phyloP scores from a whole-genome alignment of 2,888 invertebrate species.

The Drosophila paracracens region DNA sequence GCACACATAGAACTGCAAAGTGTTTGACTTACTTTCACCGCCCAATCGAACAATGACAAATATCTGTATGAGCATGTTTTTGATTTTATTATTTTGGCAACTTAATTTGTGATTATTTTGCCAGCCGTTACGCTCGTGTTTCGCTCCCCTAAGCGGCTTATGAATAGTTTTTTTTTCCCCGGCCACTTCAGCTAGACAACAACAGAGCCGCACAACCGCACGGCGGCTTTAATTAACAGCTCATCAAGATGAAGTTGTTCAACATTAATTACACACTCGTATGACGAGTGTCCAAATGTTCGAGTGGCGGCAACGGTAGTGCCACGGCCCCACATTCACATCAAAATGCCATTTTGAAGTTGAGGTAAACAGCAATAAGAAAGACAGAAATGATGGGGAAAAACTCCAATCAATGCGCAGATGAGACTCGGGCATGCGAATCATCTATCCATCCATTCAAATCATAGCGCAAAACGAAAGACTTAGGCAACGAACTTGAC shows the following conservation, averaged over 20 bases:
- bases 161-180: conserved; percentile 3
- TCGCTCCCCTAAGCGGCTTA: conserved; percentile 73
- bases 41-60: conserved; percentile 58
- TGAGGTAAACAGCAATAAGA: conserved; percentile 44
- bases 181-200: conserved; percentile 24
- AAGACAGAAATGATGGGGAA: conserved; percentile 6
- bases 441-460: conserved; percentile 57
- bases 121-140: conserved; percentile 62
- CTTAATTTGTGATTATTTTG: conserved; percentile 59
- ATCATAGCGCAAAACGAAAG: conserved; percentile 63
- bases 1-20: conserved; percentile 60
- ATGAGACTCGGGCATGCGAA: conserved; percentile 57
- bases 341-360: conserved; percentile 65
- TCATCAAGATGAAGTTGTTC: conserved; percentile 77
- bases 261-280: conserved; percentile 72
- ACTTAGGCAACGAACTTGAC: conserved; percentile 71
- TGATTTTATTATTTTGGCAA: conserved; percentile 45
- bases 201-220: conserved; percentile 22
- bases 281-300: conserved; percentile 33
- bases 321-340: conserved; percentile 53
- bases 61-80: conserved; percentile 30
- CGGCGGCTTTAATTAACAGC: conserved; percentile 77
- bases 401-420: conserved; percentile 59
- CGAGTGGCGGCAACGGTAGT: conserved; percentile 51
- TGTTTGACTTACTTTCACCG: conserved; percentile 75